phyloP scores from a whole-genome alignment of 2,888 invertebrate species.

The Orgyia antiqua region DNA sequence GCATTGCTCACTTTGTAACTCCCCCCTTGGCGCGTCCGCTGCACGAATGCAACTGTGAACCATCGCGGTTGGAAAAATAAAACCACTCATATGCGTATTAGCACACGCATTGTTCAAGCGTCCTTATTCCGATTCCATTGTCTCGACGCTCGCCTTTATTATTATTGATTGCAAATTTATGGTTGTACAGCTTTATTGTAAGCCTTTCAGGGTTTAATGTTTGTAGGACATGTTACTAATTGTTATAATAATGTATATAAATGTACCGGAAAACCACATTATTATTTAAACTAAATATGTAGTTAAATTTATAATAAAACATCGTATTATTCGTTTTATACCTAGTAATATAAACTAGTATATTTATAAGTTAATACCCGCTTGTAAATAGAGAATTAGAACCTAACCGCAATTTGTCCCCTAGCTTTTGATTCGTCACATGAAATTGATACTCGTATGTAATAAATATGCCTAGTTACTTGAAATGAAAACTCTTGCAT shows the following conservation, averaged over 20 bases:
- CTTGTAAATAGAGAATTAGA: too few species aligned
- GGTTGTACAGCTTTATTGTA: slow-evolving; percentile 49
- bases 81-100: slow-evolving; percentile 51
- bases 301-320: too few species aligned
- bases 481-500: too few species aligned
- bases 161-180: slow-evolving; percentile 67
- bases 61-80: slow-evolving; percentile 48
- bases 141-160: slow-evolving; percentile 49
- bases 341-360: too few species aligned
- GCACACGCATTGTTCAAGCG: slow-evolving; percentile 59
- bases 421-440: too few species aligned
- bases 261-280: slow-evolving; percentile 32
- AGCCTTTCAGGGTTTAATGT: slow-evolving; percentile 42
- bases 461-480: too few species aligned
- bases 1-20: slow-evolving; percentile 70
- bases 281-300: slow-evolving; percentile 19
- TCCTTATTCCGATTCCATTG: slow-evolving; percentile 69
- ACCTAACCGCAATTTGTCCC: too few species aligned
- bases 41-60: slow-evolving; percentile 43
- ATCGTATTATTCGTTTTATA: too few species aligned
- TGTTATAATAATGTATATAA: slow-evolving; percentile 15
- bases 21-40: slow-evolving; percentile 53
- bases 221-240: slow-evolving; percentile 24
- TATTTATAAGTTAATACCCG: too few species aligned
- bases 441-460: too few species aligned